A percentile compares a stretch with the other conserved stretches of the same genome.
These are phyloP conservation scores for Hipposideros armiger DNA, from an alignment of 2,113 vertebrate species.

Conservation along the genomic window DNA sequence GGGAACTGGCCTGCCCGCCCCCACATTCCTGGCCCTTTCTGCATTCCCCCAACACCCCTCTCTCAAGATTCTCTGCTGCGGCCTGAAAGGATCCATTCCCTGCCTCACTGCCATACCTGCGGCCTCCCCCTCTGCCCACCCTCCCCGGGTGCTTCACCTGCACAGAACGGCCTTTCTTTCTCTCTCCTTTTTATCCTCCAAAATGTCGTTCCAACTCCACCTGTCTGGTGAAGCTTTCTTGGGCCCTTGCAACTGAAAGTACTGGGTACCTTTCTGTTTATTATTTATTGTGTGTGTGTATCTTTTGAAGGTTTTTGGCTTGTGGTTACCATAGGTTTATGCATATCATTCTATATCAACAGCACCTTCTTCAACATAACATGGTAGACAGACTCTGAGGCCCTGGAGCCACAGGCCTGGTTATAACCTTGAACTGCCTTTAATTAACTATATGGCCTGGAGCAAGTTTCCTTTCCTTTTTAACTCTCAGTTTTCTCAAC, in stretches of 20 bases:
- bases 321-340: not conserved
- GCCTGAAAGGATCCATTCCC: not conserved
- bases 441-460: not conserved
- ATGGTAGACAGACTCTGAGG: not conserved
- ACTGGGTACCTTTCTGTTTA: not conserved
- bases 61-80: not conserved
- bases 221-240: not conserved
- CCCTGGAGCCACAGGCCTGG: not conserved
- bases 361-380: not conserved
- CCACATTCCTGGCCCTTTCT: not conserved
- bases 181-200: not conserved
- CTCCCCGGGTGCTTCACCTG: fast-evolving
- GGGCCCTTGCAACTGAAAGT: not conserved
- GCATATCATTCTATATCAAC: not conserved
- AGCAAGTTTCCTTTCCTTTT: not conserved
- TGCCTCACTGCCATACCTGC: not conserved
- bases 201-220: not conserved
- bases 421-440: not conserved
- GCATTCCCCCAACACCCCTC: not conserved
- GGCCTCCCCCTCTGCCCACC: not conserved
- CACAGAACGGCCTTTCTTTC: not conserved
- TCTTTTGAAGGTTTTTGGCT: not conserved
- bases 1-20: no score
- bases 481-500: not conserved
- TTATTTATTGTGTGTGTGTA: no score